Evolutionary conservation across 2,888 invertebrate genomes (phyloP).

Genomic region (Agonopterix alstromeriana): DNA sequence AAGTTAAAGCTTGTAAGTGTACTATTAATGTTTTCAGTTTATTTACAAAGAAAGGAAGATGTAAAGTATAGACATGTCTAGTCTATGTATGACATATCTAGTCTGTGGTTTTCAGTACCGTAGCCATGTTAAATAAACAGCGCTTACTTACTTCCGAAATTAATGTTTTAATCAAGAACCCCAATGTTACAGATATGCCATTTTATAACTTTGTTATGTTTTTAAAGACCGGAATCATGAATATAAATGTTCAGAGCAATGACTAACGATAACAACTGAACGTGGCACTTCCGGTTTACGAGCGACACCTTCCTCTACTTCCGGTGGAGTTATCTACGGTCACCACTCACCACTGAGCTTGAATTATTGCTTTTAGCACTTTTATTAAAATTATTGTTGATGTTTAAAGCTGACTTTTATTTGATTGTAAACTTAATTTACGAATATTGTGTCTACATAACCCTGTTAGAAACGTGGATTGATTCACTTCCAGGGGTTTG

Average conservation of each 20-base stretch:
- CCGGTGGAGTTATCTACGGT: conserved; percentile 30
- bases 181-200: too few relatives aligned
- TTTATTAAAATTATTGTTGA: not conserved
- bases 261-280: conserved; percentile 32
- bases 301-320: conserved; percentile 37
- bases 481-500: not conserved
- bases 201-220: too few relatives aligned
- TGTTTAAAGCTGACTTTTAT: not conserved
- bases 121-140: too few relatives aligned
- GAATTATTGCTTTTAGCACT: conserved; percentile 8
- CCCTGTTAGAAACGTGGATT: not conserved
- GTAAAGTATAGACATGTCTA: too few relatives aligned
- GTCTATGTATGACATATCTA: too few relatives aligned
- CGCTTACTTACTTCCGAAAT: too few relatives aligned
- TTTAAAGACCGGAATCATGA: not conserved
- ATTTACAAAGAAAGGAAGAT: too few relatives aligned
- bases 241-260: not conserved
- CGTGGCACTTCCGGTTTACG: conserved; percentile 28
- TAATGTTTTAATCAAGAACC: too few relatives aligned
- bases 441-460: not conserved
- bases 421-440: not conserved
- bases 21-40: too few relatives aligned
- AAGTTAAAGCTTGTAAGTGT: too few relatives aligned
- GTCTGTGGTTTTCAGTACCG: too few relatives aligned
- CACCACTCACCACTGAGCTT: conserved; percentile 16